Conservation (phyloP, 37 sponge, comb jelly and placozoan species). For the Tethya wilhelma region DNA sequence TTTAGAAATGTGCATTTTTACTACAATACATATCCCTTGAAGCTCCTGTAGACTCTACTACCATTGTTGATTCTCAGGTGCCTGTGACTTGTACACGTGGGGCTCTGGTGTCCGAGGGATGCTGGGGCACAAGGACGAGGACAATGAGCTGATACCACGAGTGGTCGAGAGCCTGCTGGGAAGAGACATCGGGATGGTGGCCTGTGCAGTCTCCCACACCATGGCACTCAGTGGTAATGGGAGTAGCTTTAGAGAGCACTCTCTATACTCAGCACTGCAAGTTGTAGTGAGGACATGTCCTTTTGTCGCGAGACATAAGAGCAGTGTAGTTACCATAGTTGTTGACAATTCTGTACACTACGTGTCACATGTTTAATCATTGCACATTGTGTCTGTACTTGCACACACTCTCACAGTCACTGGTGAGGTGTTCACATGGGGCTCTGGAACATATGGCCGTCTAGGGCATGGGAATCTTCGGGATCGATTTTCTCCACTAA, state of each 20-base stretch:
- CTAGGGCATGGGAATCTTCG: slow-evolving; percentile 91
- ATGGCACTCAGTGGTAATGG: slow-evolving; percentile 85
- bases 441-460: slow-evolving; percentile 85
- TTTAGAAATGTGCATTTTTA: neutral
- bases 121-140: slow-evolving; percentile 90
- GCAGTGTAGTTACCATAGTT: too few species aligned
- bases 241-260: too few species aligned
- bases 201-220: slow-evolving; percentile 66
- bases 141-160: slow-evolving; percentile 56
- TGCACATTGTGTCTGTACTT: neutral
- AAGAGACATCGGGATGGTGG: slow-evolving; percentile 68
- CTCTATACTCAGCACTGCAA: too few species aligned
- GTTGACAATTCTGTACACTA: too few species aligned
- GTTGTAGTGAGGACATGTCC: too few species aligned
- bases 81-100: slow-evolving; percentile 94
- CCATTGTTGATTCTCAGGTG: slow-evolving; percentile 26
- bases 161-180: slow-evolving; percentile 88
- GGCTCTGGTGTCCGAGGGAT: slow-evolving; percentile 76
- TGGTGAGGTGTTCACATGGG: slow-evolving; percentile 92
- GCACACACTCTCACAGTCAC: slow-evolving; percentile 23
- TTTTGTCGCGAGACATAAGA: too few species aligned
- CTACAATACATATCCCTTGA: neutral
- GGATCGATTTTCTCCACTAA: slow-evolving; percentile 87
- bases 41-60: too few species aligned
- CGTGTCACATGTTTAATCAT: neutral